phyloP scores from a whole-genome alignment of 2,888 invertebrate genomes.

The Toxonevra muliebris region DNA sequence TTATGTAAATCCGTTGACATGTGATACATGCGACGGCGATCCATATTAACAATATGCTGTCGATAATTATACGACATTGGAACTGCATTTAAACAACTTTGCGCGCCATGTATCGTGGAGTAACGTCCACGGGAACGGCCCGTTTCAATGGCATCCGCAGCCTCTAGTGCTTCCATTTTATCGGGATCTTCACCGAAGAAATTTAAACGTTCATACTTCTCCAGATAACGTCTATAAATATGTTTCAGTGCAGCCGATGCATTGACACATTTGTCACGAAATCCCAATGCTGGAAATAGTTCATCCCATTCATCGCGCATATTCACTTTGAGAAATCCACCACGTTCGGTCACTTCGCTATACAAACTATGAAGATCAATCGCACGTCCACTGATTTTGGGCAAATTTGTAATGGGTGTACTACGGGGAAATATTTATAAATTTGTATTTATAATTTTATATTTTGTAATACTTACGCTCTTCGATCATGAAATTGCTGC shows the following conservation, averaged over 20 bases:
- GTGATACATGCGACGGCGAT: conserved; percentile 72
- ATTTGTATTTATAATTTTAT: background rate
- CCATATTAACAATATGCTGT: conserved; percentile 77
- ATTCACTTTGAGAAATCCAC: conserved; percentile 96
- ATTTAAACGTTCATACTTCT: conserved; percentile 89
- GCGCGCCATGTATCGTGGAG: conserved; percentile 67
- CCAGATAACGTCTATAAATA: conserved; percentile 82
- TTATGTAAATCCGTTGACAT: conserved; percentile 75
- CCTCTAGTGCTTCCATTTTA: conserved; percentile 72
- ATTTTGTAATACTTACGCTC: conserved; percentile 76
- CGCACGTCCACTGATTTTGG: conserved; percentile 87
- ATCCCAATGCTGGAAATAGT: conserved; percentile 77
- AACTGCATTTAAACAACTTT: conserved; percentile 62
- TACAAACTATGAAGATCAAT: conserved; percentile 93
- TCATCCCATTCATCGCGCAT: conserved; percentile 89
- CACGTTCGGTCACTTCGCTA: conserved; percentile 88
- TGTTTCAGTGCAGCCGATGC: conserved; percentile 86
- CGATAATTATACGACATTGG: conserved; percentile 81
- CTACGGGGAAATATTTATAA: conserved; percentile 60
- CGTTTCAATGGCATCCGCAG: conserved; percentile 71
- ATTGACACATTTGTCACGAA: conserved; percentile 89
- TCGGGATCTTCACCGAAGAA: conserved; percentile 91
- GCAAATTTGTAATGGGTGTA: conserved; percentile 69
- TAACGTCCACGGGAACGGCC: conserved; percentile 75
- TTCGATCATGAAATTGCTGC: conserved; percentile 88